Percentiles rank a stretch among this genome's conserved stretches.
Evolutionary conservation across 1,140 invertebrate species (phyloP).

Genomic region (Scaptomyza graminum): DNA sequence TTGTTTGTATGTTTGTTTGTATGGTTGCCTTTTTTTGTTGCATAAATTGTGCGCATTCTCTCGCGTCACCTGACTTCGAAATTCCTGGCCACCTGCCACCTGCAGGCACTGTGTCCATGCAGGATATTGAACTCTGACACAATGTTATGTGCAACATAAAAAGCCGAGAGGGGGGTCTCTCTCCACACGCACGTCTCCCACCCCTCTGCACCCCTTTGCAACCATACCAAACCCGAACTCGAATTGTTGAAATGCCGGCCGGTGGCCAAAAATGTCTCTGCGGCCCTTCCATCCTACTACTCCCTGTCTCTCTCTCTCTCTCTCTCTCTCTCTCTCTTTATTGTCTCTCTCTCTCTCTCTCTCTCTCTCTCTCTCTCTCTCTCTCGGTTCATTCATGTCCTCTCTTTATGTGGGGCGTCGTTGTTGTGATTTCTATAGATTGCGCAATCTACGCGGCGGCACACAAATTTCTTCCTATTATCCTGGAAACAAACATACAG

Average conservation of each 20-base stretch:
- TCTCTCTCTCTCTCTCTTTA: not conserved
- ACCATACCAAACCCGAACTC: not conserved
- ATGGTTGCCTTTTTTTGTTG: no score
- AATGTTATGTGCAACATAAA: conserved; percentile 61
- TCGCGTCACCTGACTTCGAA: conserved; percentile 11
- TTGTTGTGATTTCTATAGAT: conserved; percentile 78
- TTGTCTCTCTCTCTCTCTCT: not conserved
- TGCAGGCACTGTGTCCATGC: conserved; percentile 44
- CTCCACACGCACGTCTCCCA: not conserved
- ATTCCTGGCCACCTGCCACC: conserved; percentile 18
- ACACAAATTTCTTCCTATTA: conserved; percentile 33
- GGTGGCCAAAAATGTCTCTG: conserved; percentile 57
- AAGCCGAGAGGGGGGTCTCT: no score
- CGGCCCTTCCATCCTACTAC: conserved; percentile 2
- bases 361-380: not conserved
- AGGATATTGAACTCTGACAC: conserved; percentile 82
- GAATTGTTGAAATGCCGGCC: conserved; percentile 48
- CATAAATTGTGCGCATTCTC: not conserved
- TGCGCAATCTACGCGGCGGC: conserved; percentile 65
- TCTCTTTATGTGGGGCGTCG: conserved; percentile 65
- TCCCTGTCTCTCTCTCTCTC: not conserved
- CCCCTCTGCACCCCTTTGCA: not conserved
- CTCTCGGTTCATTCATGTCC: conserved; percentile 35
- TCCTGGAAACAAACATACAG: conserved; percentile 40
- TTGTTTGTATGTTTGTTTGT: not conserved